Evolutionary conservation across 2,797 vertebrate genomes (phyloP).

Genomic region (Danio tinwini): DNA sequence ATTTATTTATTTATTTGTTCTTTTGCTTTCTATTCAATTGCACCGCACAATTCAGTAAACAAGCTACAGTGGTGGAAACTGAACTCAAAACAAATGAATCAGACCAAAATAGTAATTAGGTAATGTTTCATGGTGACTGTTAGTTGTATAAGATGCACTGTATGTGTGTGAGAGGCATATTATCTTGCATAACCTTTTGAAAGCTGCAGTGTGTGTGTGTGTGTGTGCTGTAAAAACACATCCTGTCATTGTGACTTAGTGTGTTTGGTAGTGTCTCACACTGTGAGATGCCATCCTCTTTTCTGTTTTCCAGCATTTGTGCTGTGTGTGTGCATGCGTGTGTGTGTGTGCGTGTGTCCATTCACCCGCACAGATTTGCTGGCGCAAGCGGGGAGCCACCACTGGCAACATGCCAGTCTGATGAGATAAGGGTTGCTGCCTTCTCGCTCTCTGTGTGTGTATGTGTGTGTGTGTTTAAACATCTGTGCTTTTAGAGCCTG

Average conservation of each 20-base stretch:
- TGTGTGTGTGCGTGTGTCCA: neutral
- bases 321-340: neutral
- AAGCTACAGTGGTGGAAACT: neutral
- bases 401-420: conserved; percentile 17
- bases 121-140: neutral
- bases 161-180: neutral
- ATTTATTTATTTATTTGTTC: neutral
- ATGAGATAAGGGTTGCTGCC: conserved; percentile 3
- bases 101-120: conserved; percentile 9
- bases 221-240: conserved; percentile 8
- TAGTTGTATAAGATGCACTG: neutral
- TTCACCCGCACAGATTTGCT: conserved; percentile 24
- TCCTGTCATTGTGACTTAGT: conserved; percentile 40
- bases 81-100: neutral
- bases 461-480: neutral
- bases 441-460: neutral
- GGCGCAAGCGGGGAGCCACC: neutral
- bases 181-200: conserved; percentile 35
- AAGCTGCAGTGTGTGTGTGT: conserved; percentile 17
- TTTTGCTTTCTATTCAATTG: neutral
- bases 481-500: conserved; percentile 5
- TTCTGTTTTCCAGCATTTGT: neutral
- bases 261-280: conserved; percentile 26
- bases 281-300: conserved; percentile 33
- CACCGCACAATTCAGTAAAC: neutral